A percentile compares a stretch with the other conserved stretches of the same genome.
These are phyloP conservation scores for Lepilemur septentrionalis DNA, from an alignment of 2,797 vertebrate species.

Conservation along the genomic window DNA sequence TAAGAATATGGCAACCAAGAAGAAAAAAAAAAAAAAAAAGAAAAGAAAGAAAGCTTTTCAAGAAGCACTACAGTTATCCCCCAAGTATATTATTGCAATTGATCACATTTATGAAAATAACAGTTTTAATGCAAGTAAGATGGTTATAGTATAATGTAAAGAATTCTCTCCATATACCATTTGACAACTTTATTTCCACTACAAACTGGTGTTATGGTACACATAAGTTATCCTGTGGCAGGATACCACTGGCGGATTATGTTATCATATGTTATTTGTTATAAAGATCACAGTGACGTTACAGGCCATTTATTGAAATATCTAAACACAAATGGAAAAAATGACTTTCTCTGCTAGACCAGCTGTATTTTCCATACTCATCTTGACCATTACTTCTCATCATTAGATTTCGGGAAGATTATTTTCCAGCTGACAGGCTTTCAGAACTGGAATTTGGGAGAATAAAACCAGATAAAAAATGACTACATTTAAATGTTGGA, in stretches of 20 bases:
- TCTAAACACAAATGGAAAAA: background rate
- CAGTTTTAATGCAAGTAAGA: background rate
- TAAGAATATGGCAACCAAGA: slow-evolving; percentile 15
- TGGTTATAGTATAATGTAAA: slow-evolving; percentile 46
- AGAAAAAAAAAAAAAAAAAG: background rate
- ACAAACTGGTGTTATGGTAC: slow-evolving; percentile 26
- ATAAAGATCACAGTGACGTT: slow-evolving; percentile 35
- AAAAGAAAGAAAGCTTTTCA: background rate
- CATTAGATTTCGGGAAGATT: background rate
- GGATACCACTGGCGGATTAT: background rate
- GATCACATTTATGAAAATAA: slow-evolving; percentile 51
- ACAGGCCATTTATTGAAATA: background rate
- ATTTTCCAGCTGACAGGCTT: background rate
- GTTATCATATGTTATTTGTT: slow-evolving; percentile 22
- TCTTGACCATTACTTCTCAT: background rate
- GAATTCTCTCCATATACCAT: background rate
- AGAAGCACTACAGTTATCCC: background rate
- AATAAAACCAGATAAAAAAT: slow-evolving; percentile 19
- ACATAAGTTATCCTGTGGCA: slow-evolving; percentile 23
- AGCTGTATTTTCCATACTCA: background rate
- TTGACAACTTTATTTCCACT: slow-evolving; percentile 63
- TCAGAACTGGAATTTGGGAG: background rate
- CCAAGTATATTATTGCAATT: slow-evolving; percentile 31
- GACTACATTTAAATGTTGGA: background rate
- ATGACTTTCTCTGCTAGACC: background rate